Evolutionary conservation across 2,888 invertebrate species (phyloP), one percentile per base, ranked within the genome.

Genomic region (Galerucella nymphaeae): DNA sequence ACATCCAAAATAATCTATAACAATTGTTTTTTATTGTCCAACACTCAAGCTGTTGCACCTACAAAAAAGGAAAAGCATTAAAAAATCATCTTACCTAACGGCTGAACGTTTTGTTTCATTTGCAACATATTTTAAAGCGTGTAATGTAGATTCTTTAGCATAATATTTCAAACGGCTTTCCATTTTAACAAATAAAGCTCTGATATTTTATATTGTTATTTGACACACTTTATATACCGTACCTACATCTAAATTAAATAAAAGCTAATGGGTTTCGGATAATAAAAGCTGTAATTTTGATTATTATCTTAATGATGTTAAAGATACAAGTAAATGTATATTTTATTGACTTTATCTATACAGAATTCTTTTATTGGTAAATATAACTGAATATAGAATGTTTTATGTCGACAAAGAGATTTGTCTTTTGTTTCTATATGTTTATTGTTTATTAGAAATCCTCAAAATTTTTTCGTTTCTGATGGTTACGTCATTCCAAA

Each of bases 1-100:
- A 48, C 0, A 87, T 74, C 91, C 91, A 91, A 79, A 90, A 88
- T 41, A 90, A 76, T 80, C 91, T 91, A 78, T 30, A 85, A 87
- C 64, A n/a, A 20, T 14, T n/a, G 14, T 53, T 30, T 42, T 50
- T 50, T 48, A 30, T 30, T 30, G 6, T 30, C 30, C 30, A 30
- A 5, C 30, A 30, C 8, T 30, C 2, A 30, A 30, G 30, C 13
- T n/a, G 20, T 45, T 70, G 13, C 2, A 23, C 18, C 13, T 55
- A 55, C 18, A 16, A 16, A n/a, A 55, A n/a, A n/a, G n/a, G n/a
- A n/a, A n/a, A n/a, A n/a, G n/a, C n/a, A n/a, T 30, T 20, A 23
- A 18, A 20, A 53, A 16, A 50, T 53, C 53, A 55, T 61, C 61
- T 53, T 78, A 85, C 85, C 84, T 82, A 63, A 83, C 78, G 16